Conservation (phyloP, 92 coral and sea anemone genomes). For the Pocillopora grandis region DNA sequence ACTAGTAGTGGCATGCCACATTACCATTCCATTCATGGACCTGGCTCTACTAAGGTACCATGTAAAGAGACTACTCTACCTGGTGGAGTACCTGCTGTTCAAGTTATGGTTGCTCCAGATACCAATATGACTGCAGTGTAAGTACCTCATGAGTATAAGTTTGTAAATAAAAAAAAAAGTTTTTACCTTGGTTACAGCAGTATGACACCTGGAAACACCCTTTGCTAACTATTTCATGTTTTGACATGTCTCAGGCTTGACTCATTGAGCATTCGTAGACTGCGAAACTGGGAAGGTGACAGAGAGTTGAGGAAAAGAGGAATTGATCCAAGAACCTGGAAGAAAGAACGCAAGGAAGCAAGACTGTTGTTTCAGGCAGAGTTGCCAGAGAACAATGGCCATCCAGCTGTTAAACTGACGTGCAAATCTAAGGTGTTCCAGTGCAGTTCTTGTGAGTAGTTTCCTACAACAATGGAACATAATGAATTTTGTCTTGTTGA, state of each 20-base stretch:
- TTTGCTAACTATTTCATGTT: background rate
- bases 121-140: conserved; percentile 95
- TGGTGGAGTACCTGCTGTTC: conserved; percentile 93
- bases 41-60: conserved; percentile 98
- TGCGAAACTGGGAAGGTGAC: conserved; percentile 97
- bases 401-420: conserved; percentile 63
- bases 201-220: background rate
- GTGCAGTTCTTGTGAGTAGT: conserved; percentile 90
- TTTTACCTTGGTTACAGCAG: background rate
- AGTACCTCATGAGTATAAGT: conserved; percentile 28
- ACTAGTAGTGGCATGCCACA: conserved; percentile 94
- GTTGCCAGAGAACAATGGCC: conserved; percentile 71
- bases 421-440: conserved; percentile 98
- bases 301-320: conserved; percentile 92
- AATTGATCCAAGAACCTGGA: conserved; percentile 97
- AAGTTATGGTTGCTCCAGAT: conserved; percentile 95
- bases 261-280: conserved; percentile 87
- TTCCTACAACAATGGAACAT: background rate
- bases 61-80: conserved; percentile 84
- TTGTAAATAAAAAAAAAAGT: background rate
- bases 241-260: conserved; percentile 66
- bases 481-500: background rate
- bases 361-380: conserved; percentile 92
- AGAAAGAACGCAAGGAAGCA: conserved; percentile 96
- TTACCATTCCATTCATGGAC: conserved; percentile 98